These are phyloP conservation scores for Sminthurides bifidus DNA, from an alignment of 1,140 invertebrate genomes.

Conservation along the genomic window DNA sequence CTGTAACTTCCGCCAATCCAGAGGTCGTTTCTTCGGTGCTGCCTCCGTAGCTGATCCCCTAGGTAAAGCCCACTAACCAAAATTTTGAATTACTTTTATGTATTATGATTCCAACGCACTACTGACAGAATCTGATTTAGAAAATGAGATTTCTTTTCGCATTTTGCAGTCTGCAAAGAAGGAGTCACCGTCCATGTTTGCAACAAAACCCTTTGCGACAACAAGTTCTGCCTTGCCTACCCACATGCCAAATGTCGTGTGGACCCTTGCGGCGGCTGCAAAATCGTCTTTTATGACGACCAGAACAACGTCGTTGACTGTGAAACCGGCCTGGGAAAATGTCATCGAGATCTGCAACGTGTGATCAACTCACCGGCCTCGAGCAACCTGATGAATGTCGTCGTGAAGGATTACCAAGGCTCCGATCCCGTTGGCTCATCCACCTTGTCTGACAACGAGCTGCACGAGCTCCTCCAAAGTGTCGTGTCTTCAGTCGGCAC, in stretches of 20 bases:
- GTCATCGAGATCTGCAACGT: slow-evolving; percentile 35
- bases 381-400: slow-evolving; percentile 8
- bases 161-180: slow-evolving; percentile 35
- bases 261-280: slow-evolving; percentile 39
- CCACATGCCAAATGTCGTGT: slow-evolving; percentile 36
- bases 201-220: slow-evolving; percentile 35
- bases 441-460: neutral
- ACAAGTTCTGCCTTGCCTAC: slow-evolving; percentile 36
- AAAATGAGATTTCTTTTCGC: slow-evolving; percentile 5
- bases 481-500: neutral
- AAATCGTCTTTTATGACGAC: slow-evolving; percentile 34
- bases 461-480: neutral
- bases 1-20: slow-evolving; percentile 59
- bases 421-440: neutral
- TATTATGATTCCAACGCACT: neutral
- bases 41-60: slow-evolving; percentile 23
- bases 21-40: slow-evolving; percentile 35
- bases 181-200: slow-evolving; percentile 37
- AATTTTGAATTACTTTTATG: neutral
- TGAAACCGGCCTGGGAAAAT: slow-evolving; percentile 34
- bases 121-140: too few species aligned
- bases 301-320: slow-evolving; percentile 36
- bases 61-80: slow-evolving; percentile 13
- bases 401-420: slow-evolving; percentile 1
- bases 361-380: slow-evolving; percentile 32